phyloP scores from a whole-genome alignment of 2,888 invertebrate genomes.

The Dryomyza anilis region DNA sequence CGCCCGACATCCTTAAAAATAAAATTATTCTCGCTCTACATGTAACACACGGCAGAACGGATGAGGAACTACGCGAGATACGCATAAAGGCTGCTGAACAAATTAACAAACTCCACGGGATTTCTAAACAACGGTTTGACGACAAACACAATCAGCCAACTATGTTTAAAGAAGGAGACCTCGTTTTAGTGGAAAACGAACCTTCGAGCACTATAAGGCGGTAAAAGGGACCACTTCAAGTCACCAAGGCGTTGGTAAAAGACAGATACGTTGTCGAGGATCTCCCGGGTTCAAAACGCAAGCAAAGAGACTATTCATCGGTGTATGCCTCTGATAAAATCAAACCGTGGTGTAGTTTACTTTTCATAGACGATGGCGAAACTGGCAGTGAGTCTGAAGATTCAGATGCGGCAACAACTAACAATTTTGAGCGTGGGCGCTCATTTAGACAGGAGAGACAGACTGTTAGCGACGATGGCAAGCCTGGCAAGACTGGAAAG shows the following conservation, averaged over 20 bases:
- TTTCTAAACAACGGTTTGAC: conserved; percentile 26
- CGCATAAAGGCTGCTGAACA: background rate
- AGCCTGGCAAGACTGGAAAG: background rate
- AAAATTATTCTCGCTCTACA: background rate
- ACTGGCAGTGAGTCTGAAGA: background rate
- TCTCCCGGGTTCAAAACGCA: conserved; percentile 21
- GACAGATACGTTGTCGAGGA: background rate
- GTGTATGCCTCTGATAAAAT: background rate
- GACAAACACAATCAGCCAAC: conserved; percentile 15
- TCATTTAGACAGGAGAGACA: background rate
- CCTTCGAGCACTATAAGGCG: conserved; percentile 23
- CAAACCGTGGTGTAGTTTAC: background rate
- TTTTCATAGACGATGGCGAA: background rate
- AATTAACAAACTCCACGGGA: conserved; percentile 4
- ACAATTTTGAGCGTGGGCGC: background rate
- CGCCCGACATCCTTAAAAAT: too few species aligned
- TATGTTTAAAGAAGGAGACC: conserved; percentile 20
- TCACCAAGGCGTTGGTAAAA: background rate
- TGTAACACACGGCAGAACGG: too few species aligned
- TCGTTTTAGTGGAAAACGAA: conserved; percentile 27
- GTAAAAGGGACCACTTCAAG: background rate
- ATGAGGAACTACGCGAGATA: background rate
- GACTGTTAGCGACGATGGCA: background rate
- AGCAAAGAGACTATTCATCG: conserved; percentile 21
- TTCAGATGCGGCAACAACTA: background rate